Evolutionary conservation across 2,113 vertebrate species (phyloP).

Genomic region (Marmota monax): DNA sequence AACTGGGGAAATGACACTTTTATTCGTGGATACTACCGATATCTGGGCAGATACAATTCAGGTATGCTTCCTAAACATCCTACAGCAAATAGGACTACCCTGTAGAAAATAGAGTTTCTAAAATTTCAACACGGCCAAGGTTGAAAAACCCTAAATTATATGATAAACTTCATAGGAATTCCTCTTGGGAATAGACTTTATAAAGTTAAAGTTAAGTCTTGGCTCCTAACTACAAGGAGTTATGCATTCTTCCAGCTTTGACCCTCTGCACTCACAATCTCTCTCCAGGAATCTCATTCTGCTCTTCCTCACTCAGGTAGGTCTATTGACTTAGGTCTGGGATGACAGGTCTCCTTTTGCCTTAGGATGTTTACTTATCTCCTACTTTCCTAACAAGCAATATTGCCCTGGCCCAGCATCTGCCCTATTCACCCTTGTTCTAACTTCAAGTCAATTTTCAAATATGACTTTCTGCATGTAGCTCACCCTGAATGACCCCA

Average conservation of each 20-base stretch:
- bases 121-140: not conserved
- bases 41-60: not conserved
- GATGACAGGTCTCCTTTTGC: not conserved
- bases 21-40: not conserved
- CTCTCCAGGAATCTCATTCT: not conserved
- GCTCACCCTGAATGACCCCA: not conserved
- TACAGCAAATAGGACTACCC: not conserved
- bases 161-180: not conserved
- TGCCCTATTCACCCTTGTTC: not conserved
- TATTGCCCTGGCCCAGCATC: not conserved
- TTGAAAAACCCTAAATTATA: not conserved
- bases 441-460: not conserved
- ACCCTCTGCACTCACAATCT: rapidly evolving
- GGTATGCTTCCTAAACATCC: not conserved
- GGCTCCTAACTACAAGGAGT: rapidly evolving
- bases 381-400: not conserved
- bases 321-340: not conserved
- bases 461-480: not conserved
- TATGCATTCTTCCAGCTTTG: not conserved
- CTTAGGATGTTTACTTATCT: not conserved
- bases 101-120: not conserved
- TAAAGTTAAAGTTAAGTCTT: not conserved
- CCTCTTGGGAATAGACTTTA: not conserved
- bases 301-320: not conserved
- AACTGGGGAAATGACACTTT: not conserved